Evolutionary conservation across 2,113 vertebrate species (phyloP).

Genomic region (Ammodytes dubius): DNA sequence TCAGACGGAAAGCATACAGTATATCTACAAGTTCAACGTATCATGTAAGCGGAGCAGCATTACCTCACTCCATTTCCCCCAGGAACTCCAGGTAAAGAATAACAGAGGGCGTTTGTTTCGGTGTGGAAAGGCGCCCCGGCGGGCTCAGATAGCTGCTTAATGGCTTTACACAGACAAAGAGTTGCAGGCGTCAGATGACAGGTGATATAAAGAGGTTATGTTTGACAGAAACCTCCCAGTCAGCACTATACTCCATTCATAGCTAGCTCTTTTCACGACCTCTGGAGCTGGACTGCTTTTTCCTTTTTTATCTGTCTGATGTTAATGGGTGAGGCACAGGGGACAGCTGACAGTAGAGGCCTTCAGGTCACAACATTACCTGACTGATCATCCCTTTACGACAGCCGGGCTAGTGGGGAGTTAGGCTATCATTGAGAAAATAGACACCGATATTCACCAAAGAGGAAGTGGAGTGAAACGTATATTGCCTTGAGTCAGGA

Average conservation of each 20-base stretch:
- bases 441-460: background rate
- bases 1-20: conserved; percentile 1
- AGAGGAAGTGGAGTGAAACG: conserved; percentile 10
- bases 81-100: conserved; percentile 62
- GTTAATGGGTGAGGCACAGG: conserved; percentile 26
- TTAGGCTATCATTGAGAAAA: conserved; percentile 1
- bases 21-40: conserved; percentile 43
- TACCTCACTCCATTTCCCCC: conserved; percentile 71
- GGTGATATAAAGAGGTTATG: conserved; percentile 62
- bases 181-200: conserved; percentile 67
- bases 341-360: conserved; percentile 38
- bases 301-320: conserved; percentile 1
- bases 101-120: conserved; percentile 72
- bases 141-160: conserved; percentile 58
- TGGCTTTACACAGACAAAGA: conserved; percentile 61
- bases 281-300: conserved; percentile 18
- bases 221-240: conserved; percentile 58
- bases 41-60: conserved; percentile 74
- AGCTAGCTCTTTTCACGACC: conserved; percentile 44
- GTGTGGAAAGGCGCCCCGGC: conserved; percentile 54
- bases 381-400: background rate
- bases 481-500: background rate
- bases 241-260: conserved; percentile 68
- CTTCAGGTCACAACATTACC: conserved; percentile 31
- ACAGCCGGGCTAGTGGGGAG: background rate